Percentiles rank a stretch among this genome's conserved stretches.
Conservation (phyloP, 1,140 invertebrate genomes). For the Orchesella cincta region DNA sequence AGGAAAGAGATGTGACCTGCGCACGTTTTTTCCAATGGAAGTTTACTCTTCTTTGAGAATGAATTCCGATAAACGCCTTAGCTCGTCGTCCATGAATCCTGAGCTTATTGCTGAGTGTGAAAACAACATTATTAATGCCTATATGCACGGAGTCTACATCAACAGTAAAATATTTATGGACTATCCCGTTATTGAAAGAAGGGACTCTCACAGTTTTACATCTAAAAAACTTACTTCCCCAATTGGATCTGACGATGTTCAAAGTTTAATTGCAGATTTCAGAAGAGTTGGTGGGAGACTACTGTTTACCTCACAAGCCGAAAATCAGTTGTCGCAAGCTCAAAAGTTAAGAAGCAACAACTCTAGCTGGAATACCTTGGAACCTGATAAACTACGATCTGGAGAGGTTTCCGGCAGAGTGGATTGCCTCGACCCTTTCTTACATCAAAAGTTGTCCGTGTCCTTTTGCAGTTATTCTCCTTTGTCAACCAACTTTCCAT, state of each 20-base stretch:
- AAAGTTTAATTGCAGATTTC: constrained; percentile 76
- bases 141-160: not conserved
- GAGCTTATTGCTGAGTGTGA: constrained; percentile 3
- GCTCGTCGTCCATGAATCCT: not conserved
- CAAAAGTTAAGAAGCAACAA: constrained; percentile 26
- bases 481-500: constrained; percentile 75
- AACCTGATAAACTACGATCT: constrained; percentile 20
- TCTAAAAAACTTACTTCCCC: constrained; percentile 67
- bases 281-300: constrained; percentile 79
- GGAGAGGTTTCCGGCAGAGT: constrained; percentile 52
- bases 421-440: constrained; percentile 81
- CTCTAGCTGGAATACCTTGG: constrained; percentile 46
- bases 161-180: constrained; percentile 23
- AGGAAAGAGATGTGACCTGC: constrained; percentile 73
- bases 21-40: constrained; percentile 76
- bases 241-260: constrained; percentile 64
- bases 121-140: constrained; percentile 34
- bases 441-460: constrained; percentile 85
- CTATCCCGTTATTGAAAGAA: constrained; percentile 45
- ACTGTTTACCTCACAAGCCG: constrained; percentile 49
- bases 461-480: constrained; percentile 89
- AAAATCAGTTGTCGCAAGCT: not conserved
- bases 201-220: constrained; percentile 71
- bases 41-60: constrained; percentile 70
- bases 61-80: constrained; percentile 18